Evolutionary conservation across 2,888 invertebrate genomes (phyloP).

Genomic region (Agonopterix arenella): DNA sequence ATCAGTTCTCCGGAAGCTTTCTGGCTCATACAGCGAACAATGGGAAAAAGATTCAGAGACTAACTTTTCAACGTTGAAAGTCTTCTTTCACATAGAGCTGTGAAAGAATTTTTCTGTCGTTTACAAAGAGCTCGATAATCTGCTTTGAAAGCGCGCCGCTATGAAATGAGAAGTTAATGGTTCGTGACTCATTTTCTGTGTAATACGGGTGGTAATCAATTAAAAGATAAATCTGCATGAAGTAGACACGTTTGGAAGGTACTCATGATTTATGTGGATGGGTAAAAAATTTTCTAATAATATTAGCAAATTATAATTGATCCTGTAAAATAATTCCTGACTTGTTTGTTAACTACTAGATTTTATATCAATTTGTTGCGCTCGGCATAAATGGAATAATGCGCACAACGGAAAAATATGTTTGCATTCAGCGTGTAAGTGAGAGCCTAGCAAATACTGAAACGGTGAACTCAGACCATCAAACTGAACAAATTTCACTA

Average conservation of each 20-base stretch:
- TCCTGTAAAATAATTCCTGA: too few relatives aligned
- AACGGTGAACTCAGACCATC: too few relatives aligned
- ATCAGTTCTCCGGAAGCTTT: slow-evolving; percentile 5
- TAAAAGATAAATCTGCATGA: slow-evolving; percentile 24
- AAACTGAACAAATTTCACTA: too few relatives aligned
- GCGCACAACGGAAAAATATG: too few relatives aligned
- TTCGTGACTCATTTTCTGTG: slow-evolving; percentile 42
- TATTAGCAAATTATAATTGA: too few relatives aligned
- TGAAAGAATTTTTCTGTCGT: slow-evolving; percentile 4
- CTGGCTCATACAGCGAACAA: not conserved
- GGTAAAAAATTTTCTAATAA: too few relatives aligned
- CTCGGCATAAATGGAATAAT: too few relatives aligned
- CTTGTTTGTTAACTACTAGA: too few relatives aligned
- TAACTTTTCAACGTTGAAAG: slow-evolving; percentile 1
- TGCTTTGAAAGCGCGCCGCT: slow-evolving; percentile 27
- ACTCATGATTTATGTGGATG: too few relatives aligned
- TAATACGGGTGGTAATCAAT: slow-evolving; percentile 32
- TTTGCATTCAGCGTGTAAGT: too few relatives aligned
- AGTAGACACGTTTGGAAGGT: not conserved
- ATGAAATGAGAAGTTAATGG: slow-evolving; percentile 49
- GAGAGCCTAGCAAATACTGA: too few relatives aligned
- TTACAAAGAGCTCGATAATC: slow-evolving; percentile 21
- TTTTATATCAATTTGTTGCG: too few relatives aligned
- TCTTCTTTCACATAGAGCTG: slow-evolving; percentile 1
- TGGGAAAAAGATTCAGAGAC: slow-evolving; percentile 3